These are phyloP conservation scores for Nowickia ferox DNA, from an alignment of 2,888 invertebrate genomes.

Conservation along the genomic window DNA sequence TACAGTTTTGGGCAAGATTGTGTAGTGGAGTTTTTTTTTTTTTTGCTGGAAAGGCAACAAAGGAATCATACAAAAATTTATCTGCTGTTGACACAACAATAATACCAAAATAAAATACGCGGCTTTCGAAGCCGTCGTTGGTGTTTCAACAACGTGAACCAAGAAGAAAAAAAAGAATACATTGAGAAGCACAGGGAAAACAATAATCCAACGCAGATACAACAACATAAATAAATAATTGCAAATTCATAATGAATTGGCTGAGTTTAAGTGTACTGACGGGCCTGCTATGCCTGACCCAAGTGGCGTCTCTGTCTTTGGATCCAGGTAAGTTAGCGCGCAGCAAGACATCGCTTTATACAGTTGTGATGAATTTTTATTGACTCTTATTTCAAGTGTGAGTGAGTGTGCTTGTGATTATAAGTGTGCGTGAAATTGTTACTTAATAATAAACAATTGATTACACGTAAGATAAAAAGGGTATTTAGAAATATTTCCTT, in stretches of 20 bases:
- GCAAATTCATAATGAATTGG: constrained; percentile 78
- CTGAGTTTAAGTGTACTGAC: constrained; percentile 76
- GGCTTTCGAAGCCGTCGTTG: constrained; percentile 51
- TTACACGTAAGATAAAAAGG: constrained; percentile 67
- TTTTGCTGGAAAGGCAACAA: constrained; percentile 25
- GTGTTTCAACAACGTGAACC: constrained; percentile 49
- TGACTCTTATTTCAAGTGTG: background rate
- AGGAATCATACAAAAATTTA: constrained; percentile 52
- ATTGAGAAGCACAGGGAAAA: constrained; percentile 2
- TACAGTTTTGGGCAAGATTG: constrained; percentile 69
- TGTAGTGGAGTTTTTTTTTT: constrained; percentile 20
- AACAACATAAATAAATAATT: constrained; percentile 57
- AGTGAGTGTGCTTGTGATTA: background rate
- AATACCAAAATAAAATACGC: constrained; percentile 41
- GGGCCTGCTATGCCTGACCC: constrained; percentile 78
- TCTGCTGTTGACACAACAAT: constrained; percentile 64
- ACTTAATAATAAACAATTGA: constrained; percentile 69
- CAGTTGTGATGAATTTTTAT: constrained; percentile 53
- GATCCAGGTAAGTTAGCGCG: constrained; percentile 81
- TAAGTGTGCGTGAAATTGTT: constrained; percentile 61
- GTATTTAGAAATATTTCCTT: constrained; percentile 66
- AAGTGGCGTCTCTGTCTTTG: constrained; percentile 81
- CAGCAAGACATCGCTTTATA: constrained; percentile 57
- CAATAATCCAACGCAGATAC: constrained; percentile 35
- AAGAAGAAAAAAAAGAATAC: background rate